These are phyloP conservation scores for pig (Sus scrofa) DNA, from an alignment of 2,113 vertebrate species.

Conservation along the genomic window T2T-Sscrofa CM000817.6:109048001-109048500, in stretches of 20 bases:
- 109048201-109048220: not conserved
- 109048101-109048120: not conserved
- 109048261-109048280: conserved; percentile 6
- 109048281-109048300: not conserved
- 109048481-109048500: not conserved
- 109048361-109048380: not conserved
- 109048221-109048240: not conserved
- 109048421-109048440: not conserved
- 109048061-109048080: not conserved
- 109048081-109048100: not conserved
- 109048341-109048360: not conserved
- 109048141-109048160: not conserved
- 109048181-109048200: not conserved
- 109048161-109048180: not conserved
- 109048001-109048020: not conserved
- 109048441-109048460: not conserved
- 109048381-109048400: not conserved
- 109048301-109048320: accelerated
- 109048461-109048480: not conserved
- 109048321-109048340: not conserved
- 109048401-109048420: not conserved
- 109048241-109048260: not conserved
- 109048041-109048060: not conserved
- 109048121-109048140: conserved; percentile 3
- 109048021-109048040: not conserved